Evolutionary conservation across 2,888 invertebrate species (phyloP), one percentile per base, ranked within the genome.

Genomic region (Spilosoma lubricipeda): DNA sequence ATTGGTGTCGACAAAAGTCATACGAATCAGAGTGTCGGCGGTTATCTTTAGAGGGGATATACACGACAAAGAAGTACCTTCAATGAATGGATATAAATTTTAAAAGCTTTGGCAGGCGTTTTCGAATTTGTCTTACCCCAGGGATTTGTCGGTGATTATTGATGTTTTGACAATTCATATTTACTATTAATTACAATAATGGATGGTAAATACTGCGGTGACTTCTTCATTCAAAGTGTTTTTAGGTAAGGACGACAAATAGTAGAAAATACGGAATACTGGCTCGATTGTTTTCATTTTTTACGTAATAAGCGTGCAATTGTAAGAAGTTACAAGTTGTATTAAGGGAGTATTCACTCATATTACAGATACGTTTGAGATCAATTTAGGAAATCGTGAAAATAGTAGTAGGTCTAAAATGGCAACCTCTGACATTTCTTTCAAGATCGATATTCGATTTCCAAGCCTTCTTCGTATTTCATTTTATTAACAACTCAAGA

Each of bases 11-110:
- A 88, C 87, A 90, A 88, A 93, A 76, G 70, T 70, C 87, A 87
- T 89, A 93, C n/a, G 52, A n/a, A 56, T 56, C n/a, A n/a, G 8
- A 56, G 89, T 89, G 88, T 86, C 86, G 85, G 89, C 83, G 87
- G 88, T 90, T 86, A 88, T 89, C 88, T 87, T 86, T 87, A 77
- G 88, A 90, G 92, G 93, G 92, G 90, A 85, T 64, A 33, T 42
- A 33, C 33, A 88, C 86, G 89, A 94, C 94, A 94, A 95, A 93
- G 92, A 91, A 93, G 90, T 90, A 88, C 87, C 80, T 79, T 80
- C 91, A 91, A 93, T 94, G 94, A 95, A 95, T 94, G 92, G 91
- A 87, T 89, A 89, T 92, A 94, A 94, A 94, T 95, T 95, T 93
- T 94, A 93, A 95, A 95, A 95, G 95, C 94, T 93, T 93, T 93